Percentiles rank a stretch among this genome's conserved stretches.
Conservation (phyloP, 2,797 vertebrate genomes). For the Huso huso region DNA sequence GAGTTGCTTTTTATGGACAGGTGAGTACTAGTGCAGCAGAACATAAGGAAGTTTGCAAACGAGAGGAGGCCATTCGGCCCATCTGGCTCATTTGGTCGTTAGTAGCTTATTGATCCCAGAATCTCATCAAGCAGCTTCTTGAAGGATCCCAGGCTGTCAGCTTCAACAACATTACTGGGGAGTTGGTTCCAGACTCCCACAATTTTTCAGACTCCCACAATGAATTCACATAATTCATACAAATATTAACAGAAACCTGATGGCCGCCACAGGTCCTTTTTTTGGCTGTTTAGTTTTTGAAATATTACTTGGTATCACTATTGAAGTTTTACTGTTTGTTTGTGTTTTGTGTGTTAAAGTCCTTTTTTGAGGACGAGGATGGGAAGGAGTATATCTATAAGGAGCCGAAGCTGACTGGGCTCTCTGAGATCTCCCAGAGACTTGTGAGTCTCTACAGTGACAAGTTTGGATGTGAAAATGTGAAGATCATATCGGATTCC, state of each 20-base stretch:
- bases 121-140: not conserved
- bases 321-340: not conserved
- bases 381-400: slow-evolving; percentile 97
- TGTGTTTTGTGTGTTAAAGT: slow-evolving; percentile 41
- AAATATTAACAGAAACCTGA: too few species aligned
- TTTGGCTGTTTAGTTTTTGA: not conserved
- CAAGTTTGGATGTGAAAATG: slow-evolving; percentile 86
- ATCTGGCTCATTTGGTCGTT: too few species aligned
- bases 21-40: slow-evolving; percentile 45
- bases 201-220: too few species aligned
- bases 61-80: not conserved
- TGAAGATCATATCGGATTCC: slow-evolving; percentile 93
- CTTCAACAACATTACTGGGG: too few species aligned
- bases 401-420: slow-evolving; percentile 88
- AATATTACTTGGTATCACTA: not conserved
- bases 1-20: slow-evolving; percentile 94
- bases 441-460: slow-evolving; percentile 87
- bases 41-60: not conserved
- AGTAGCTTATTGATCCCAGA: not conserved
- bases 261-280: too few species aligned
- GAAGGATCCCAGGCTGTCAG: not conserved
- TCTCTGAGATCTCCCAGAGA: slow-evolving; percentile 91
- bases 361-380: slow-evolving; percentile 95
- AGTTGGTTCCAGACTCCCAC: not conserved
- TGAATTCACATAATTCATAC: too few species aligned